phyloP scores from a whole-genome alignment of 2,113 vertebrate genomes.

The Motacilla alba region DNA sequence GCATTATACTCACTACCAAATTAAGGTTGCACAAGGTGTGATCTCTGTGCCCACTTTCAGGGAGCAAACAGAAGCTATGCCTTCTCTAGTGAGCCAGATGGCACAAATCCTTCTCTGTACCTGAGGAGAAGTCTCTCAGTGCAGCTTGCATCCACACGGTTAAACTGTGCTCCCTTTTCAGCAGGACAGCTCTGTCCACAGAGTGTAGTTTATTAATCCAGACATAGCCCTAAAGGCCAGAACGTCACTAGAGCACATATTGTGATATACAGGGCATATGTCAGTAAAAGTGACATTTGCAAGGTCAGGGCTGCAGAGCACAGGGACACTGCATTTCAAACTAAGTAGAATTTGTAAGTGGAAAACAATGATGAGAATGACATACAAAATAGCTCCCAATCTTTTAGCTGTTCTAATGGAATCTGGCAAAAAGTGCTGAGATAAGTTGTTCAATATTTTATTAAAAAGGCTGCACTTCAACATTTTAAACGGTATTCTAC shows the following conservation, averaged over 20 bases:
- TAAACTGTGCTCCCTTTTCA: not conserved
- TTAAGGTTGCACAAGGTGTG: not conserved
- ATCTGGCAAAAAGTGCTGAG: not conserved
- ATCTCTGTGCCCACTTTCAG: not conserved
- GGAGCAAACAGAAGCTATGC: not conserved
- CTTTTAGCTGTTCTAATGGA: not conserved
- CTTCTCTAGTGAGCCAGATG: not conserved
- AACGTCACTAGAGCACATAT: not conserved
- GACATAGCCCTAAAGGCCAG: not conserved
- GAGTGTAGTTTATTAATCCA: not conserved
- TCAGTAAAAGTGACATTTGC: not conserved
- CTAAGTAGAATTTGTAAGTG: not conserved
- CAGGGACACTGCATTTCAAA: not conserved
- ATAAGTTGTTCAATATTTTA: not conserved
- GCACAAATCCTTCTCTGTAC: not conserved
- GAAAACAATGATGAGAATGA: not conserved
- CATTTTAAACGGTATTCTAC: not conserved
- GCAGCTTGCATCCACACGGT: not conserved
- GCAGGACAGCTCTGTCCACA: not conserved
- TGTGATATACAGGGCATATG: not conserved
- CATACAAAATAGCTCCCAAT: not conserved
- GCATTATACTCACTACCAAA: not conserved
- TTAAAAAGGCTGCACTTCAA: not conserved
- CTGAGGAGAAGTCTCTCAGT: not conserved
- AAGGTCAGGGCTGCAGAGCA: not conserved